Percentiles rank a stretch among this genome's conserved stretches.
Evolutionary conservation across 2,113 vertebrate species (phyloP).

Genomic region (Centropus bengalensis): DNA sequence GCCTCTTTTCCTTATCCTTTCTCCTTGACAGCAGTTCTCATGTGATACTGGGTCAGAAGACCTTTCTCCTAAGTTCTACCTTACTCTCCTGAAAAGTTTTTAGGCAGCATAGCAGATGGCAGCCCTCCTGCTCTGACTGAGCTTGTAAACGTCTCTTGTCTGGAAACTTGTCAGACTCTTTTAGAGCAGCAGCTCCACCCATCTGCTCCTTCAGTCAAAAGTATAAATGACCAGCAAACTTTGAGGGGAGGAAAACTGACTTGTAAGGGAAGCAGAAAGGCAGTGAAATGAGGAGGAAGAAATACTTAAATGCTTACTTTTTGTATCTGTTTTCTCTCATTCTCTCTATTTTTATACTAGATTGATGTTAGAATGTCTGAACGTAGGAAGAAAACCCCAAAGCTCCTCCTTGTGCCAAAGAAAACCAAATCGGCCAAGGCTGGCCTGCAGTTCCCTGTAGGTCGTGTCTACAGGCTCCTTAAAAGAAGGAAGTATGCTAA

Average conservation of each 20-base stretch:
- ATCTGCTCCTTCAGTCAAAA: background rate
- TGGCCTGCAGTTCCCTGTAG: slow-evolving; percentile 80
- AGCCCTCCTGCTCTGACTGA: background rate
- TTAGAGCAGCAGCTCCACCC: background rate
- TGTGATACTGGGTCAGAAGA: background rate
- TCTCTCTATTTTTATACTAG: background rate
- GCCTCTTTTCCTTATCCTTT: background rate
- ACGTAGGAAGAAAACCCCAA: slow-evolving; percentile 50
- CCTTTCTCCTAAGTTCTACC: background rate
- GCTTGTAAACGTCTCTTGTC: background rate
- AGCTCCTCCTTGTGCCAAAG: background rate
- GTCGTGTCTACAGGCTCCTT: slow-evolving; percentile 73
- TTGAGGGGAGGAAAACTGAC: background rate
- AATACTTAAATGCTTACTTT: background rate
- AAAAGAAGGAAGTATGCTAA: slow-evolving; percentile 63
- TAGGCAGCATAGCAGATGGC: background rate
- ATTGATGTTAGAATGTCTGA: slow-evolving; percentile 69
- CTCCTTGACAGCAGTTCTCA: background rate
- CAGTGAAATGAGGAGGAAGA: background rate
- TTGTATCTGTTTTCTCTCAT: background rate
- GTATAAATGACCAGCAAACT: background rate
- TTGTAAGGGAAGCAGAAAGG: background rate
- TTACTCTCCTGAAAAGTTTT: background rate
- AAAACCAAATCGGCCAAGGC: slow-evolving; percentile 60
- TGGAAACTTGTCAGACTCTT: background rate